Base-by-base conservation (phyloP, 2,888 invertebrate genomes). In the Microchrysa polita region DNA sequence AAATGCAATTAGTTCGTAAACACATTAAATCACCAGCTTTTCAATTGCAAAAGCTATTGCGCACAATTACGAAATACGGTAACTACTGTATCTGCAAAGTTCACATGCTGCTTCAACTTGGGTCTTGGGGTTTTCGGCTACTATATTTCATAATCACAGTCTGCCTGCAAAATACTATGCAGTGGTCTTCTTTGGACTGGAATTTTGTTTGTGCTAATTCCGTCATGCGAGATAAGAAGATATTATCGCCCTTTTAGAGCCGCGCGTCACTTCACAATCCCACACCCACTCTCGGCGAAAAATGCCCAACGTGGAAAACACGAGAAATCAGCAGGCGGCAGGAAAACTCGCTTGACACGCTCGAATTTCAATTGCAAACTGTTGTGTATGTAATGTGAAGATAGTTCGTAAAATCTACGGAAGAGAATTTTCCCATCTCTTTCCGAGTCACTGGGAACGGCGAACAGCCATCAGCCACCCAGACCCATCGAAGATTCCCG, bases 261-360 rank as follows among this genome's bases (percentile, higher is more conserved):
- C 48, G 48, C 48, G 48, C 48, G 16, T 12, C 14, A 48, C 48
- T 48, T n/a, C 12, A n/a, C n/a, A n/a, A n/a, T n/a, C n/a, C 4
- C 48, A 48, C 48, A 7, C 48, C 48, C 16, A n/a, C 48, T n/a
- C 16, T 4, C 48, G 16, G 7, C 48, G 48, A 48, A 48, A 10
- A 10, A 65, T n/a, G 65, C 44, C n/a, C 5, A 65, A 65, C 65
- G 65, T 65, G 65, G 48, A 44, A 65, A 65, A 65, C 22, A 10
- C 10, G 65, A 65, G 48, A 65, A 65, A 20, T 65, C 22, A 20
- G 48, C 4, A 44, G 48, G 42, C 65, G 65, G 22, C 34, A 48
- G 65, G 65, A 65, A 65, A 65, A 44, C 48, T 65, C 48, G 65
- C 65, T 65, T 48, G 44, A 65, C 65, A 65, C 65, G 65, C 48